A percentile compares a stretch with the other conserved stretches of the same genome.
Conservation (phyloP, 2,888 invertebrate genomes). For the Cryptocephalus primarius region DNA sequence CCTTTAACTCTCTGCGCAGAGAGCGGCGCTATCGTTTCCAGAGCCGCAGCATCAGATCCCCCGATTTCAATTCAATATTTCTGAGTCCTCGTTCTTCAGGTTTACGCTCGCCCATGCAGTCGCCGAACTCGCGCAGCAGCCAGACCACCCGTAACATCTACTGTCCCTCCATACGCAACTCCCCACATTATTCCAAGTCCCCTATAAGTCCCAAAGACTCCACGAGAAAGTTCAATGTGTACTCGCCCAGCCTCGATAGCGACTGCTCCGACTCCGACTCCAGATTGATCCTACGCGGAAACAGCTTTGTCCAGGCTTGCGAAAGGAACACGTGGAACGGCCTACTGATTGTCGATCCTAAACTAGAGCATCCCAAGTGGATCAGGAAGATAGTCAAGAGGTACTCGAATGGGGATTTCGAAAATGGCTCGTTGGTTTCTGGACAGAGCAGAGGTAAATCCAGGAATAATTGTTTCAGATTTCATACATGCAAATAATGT, state of each 20-base stretch:
- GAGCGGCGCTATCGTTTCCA: conserved; percentile 32
- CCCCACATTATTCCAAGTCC: conserved; percentile 35
- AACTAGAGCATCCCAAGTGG: conserved; percentile 33
- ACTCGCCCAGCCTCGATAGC: conserved; percentile 36
- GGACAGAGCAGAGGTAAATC: conserved; percentile 36
- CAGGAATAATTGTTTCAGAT: no score
- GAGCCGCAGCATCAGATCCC: conserved; percentile 28
- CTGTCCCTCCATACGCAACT: conserved; percentile 30
- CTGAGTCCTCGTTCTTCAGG: conserved; percentile 32
- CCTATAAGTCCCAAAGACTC: conserved; percentile 34
- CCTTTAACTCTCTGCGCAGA: conserved; percentile 48
- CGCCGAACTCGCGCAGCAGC: conserved; percentile 34
- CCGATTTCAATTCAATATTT: conserved; percentile 32
- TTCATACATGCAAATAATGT: no score
- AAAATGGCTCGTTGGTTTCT: conserved; percentile 35
- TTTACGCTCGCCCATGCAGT: conserved; percentile 34
- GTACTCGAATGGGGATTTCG: conserved; percentile 36
- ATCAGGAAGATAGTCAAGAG: conserved; percentile 36
- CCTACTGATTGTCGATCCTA: conserved; percentile 34
- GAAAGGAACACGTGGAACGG: conserved; percentile 21
- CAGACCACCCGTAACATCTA: conserved; percentile 30
- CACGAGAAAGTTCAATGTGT: conserved; percentile 34
- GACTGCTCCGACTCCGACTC: conserved; percentile 37
- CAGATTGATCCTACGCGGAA: conserved; percentile 29
- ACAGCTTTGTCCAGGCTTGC: conserved; percentile 13